These are phyloP conservation scores for Campoplex capitator DNA, from an alignment of 2,888 invertebrate genomes.

Conservation along the genomic window DNA sequence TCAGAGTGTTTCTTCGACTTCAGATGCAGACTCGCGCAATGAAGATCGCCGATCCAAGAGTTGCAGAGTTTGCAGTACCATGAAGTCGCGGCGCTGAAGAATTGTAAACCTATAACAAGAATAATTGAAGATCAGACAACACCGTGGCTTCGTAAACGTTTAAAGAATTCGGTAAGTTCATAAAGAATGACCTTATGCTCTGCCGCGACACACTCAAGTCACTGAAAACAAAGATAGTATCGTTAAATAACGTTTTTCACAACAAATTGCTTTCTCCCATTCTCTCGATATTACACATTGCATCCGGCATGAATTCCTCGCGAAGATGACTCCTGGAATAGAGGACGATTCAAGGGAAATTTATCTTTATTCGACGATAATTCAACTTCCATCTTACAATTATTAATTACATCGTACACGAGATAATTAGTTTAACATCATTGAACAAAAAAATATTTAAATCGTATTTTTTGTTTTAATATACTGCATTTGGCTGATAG, in stretches of 20 bases:
- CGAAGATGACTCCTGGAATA: conserved; percentile 49
- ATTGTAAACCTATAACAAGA: conserved; percentile 90
- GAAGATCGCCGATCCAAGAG: conserved; percentile 94
- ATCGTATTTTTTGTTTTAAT: conserved; percentile 20
- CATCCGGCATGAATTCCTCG: conserved; percentile 36
- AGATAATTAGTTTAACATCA: conserved; percentile 36
- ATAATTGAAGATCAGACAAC: conserved; percentile 72
- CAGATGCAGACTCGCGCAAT: conserved; percentile 94
- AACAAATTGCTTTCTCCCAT: conserved; percentile 44
- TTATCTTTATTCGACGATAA: conserved; percentile 56
- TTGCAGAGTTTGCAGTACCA: conserved; percentile 96
- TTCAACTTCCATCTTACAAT: conserved; percentile 58
- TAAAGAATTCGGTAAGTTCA: conserved; percentile 79
- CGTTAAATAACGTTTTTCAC: conserved; percentile 67
- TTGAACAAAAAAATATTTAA: conserved; percentile 2
- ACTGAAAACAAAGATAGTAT: conserved; percentile 81
- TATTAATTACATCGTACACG: conserved; percentile 58
- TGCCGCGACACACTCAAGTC: conserved; percentile 81
- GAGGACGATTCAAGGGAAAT: conserved; percentile 35
- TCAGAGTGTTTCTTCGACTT: conserved; percentile 92
- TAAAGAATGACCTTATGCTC: conserved; percentile 84
- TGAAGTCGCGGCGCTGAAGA: conserved; percentile 94
- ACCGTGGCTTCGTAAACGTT: conserved; percentile 74
- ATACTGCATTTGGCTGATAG: conserved; percentile 66
- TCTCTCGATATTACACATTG: conserved; percentile 52